Base-by-base conservation (phyloP, 2,888 invertebrate species). In the Sycophila texana region DNA sequence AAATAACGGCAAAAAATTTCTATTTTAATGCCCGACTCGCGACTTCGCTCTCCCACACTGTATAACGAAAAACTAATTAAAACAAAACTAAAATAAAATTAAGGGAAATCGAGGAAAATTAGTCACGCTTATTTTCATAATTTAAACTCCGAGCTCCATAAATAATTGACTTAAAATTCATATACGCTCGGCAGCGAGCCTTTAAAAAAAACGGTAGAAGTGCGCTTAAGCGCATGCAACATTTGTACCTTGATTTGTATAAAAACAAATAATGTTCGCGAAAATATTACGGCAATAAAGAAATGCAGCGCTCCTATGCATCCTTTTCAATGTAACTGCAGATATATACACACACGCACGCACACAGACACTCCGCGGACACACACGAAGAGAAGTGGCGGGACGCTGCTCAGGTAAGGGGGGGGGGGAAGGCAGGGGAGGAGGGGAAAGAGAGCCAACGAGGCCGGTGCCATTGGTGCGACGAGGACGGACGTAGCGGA, bases 241-340 rank as follows among this genome's bases (percentile, higher is more conserved):
- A 12, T 26, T 49, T 63, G 14, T 53, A 60, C 51, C 39, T 39
- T 10, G 39, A 71, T 58, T 72, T 77, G 60, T 60, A 78, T 67
- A 74, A 63, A 26, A 68, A 68, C 68, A 78, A 74, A 74, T 78
- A 78, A 73, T 58, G 68, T 73, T 74, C 18, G 74, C 58, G 63
- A 74, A 74, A 78, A 78, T 78, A 78, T 78, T 74, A 78, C 78
- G 71, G 74, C 79, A 74, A 75, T 79, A 79, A 75, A 79, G 79
- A 79, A 79, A 79, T 75, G 79, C 75, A 61, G 60, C 22, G 22
- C 60, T 39, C 39, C 51, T 74, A 60, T 79, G 74, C 74, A 79
- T 75, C 72, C 72, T 75, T 72, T 79, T 61, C 66, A 79, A 79
- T 76, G 75, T 72, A 75, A 79, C 75, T 72, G 67, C 75, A 79